Evolutionary conservation across 2,888 invertebrate genomes (phyloP), one percentile per base, ranked within the genome.

Genomic region (Pristionchus japonicus): DNA sequence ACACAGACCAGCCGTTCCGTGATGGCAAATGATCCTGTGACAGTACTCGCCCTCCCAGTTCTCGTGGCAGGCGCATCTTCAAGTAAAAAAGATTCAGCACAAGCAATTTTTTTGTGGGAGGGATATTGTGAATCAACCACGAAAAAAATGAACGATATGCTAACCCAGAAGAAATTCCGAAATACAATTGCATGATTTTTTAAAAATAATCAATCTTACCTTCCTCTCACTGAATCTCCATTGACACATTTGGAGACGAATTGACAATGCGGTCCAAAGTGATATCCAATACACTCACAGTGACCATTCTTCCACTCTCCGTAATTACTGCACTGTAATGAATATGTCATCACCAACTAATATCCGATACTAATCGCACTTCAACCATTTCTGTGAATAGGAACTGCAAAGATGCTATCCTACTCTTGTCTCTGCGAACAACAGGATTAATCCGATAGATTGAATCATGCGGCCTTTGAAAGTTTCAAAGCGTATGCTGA

Each of bases 31-130:
- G 57, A 93, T 93, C 82, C 88, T 87, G 61, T 93, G 91, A 74
- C 93, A 93, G 67, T 93, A 93, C 64, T 93, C 93, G 1, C 93
- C 93, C 82, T 93, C 92, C 87, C 90, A 93, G 40, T 93, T 91
- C 15, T 91, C 90, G 34, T 91, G 83, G 86, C 93, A 93, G 64
- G 91, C 90, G 88, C 93, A 93, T 43, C 90, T 90, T 34, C 11
- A 11, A 31, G n/a, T n/a, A n/a, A n/a, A n/a, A n/a, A n/a, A n/a
- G n/a, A n/a, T n/a, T n/a, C n/a, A n/a, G n/a, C n/a, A n/a, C n/a
- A n/a, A n/a, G n/a, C n/a, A n/a, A n/a, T n/a, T n/a, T n/a, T n/a
- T n/a, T n/a, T n/a, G n/a, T n/a, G n/a, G n/a, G n/a, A n/a, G n/a
- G n/a, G n/a, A n/a, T n/a, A n/a, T n/a, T n/a, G n/a, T n/a, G n/a